Evolutionary conservation across 1,140 invertebrate genomes (phyloP).

Genomic region (Elymnias hypermnestra): DNA sequence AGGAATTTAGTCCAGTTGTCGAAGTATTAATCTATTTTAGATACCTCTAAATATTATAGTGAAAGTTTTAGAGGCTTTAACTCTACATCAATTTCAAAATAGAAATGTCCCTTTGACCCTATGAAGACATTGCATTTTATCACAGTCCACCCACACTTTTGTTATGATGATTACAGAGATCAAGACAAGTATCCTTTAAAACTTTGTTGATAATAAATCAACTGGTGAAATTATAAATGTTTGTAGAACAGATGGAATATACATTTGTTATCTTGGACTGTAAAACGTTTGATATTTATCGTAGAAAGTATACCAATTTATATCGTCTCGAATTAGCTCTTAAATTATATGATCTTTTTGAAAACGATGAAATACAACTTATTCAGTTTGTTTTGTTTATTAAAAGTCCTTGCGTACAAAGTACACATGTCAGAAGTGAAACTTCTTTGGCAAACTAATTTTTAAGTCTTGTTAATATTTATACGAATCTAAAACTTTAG

Average conservation of each 20-base stretch:
- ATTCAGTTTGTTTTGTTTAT: too few relatives aligned
- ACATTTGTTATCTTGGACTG: background rate
- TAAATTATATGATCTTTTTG: too few relatives aligned
- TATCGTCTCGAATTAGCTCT: background rate
- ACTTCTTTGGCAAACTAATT: too few relatives aligned
- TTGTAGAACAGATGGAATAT: background rate
- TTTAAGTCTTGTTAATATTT: too few relatives aligned
- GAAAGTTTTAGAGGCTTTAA: background rate
- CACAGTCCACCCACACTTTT: conserved; percentile 15
- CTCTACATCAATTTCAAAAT: conserved; percentile 14
- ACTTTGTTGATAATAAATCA: conserved; percentile 13
- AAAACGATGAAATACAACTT: too few relatives aligned
- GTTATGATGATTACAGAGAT: conserved; percentile 17
- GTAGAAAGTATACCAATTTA: too few relatives aligned
- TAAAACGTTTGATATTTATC: too few relatives aligned
- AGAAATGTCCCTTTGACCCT: conserved; percentile 17
- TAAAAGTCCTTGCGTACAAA: too few relatives aligned
- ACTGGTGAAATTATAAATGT: conserved; percentile 4
- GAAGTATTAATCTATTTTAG: background rate
- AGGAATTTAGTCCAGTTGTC: too few relatives aligned
- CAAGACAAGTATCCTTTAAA: conserved; percentile 19
- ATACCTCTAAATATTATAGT: background rate
- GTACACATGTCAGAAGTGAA: too few relatives aligned
- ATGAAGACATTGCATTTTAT: conserved; percentile 20
- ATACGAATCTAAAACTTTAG: too few relatives aligned